Evolutionary conservation across 1,140 invertebrate species (phyloP), one percentile per base, ranked within the genome.

Genomic region (Temnothorax longispinosus): DNA sequence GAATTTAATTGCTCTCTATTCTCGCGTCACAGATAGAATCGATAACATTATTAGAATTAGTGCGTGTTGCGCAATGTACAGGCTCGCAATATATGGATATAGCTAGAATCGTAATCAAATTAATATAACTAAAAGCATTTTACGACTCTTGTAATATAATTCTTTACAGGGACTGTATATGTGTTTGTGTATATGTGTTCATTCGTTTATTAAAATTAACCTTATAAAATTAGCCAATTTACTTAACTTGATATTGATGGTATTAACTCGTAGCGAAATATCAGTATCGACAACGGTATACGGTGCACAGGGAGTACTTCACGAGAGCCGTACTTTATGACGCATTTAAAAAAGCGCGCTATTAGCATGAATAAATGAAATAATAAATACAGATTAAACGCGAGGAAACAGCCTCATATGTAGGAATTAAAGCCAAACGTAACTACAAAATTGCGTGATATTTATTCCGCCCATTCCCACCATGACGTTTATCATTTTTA

Each of bases 331-430:
- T 77, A 44, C 75, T 77, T 77, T 78, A 65, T 13, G 58, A 78
- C 18, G 44, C 27, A 21, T 35, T 64, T 18, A 60, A 74, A 81
- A 54, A 87, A 56, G 11, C 7, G 32, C 27, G 27, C 69, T 52
- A 54, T 58, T 87, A 71, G 52, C 27, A 60, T 65, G 47, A 84
- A 87, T 69, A 80, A 65, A 71, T 86, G 52, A 86, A 76, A 88
- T 88, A 88, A 88, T 75, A 64, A 75, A 87, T 75, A 87, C 80
- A 69, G 50, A 80, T 77, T 81, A 64, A 77, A 52, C 32, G 8
- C 35, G 78, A 38, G 50, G 32, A 1, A 64, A 47, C 60, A 35
- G 50, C 2, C 44, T 65, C 82, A 58, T 87, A 62, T 67, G 69
- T 84, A 64, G 67, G 38, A 75, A 85, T 67, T 75, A 85, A 60